A percentile compares a stretch with the other conserved stretches of the same genome.
phyloP scores from a whole-genome alignment of 1,140 invertebrate genomes.

The Neoseiulus cucumeris region DNA sequence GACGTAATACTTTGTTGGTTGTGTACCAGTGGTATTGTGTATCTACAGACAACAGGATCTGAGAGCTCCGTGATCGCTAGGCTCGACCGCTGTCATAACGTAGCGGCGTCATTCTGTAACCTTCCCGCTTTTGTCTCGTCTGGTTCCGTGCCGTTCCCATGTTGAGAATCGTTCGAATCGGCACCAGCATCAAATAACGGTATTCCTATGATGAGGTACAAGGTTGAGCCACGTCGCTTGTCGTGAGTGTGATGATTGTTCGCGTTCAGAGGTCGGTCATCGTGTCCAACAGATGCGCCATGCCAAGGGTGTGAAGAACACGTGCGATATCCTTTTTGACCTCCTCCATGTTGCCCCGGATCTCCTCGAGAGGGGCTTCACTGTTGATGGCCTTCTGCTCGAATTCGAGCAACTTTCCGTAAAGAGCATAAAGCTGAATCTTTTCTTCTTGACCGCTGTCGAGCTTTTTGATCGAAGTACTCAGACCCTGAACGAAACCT shows the following conservation, averaged over 20 bases:
- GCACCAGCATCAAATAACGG: too few species aligned
- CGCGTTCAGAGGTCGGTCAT: background rate
- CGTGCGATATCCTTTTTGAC: background rate
- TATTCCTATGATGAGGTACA: too few species aligned
- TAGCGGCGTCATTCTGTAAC: too few species aligned
- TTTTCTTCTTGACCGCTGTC: conserved; percentile 10
- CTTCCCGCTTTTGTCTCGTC: too few species aligned
- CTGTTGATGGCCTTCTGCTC: conserved; percentile 5
- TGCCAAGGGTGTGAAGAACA: background rate
- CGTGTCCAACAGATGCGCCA: background rate
- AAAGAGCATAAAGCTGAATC: background rate
- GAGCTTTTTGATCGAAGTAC: conserved; percentile 11
- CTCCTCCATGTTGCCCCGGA: background rate
- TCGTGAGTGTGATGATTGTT: too few species aligned
- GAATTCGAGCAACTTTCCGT: conserved; percentile 1
- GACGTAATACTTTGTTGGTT: background rate
- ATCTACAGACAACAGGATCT: conserved; percentile 3
- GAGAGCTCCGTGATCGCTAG: conserved; percentile 1
- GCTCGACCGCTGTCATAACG: background rate
- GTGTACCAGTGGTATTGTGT: background rate
- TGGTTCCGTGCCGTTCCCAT: too few species aligned
- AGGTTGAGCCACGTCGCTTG: too few species aligned
- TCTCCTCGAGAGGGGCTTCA: conserved; percentile 3
- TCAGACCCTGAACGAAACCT: conserved; percentile 7
- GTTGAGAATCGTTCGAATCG: too few species aligned